Evolutionary conservation across 2,797 vertebrate genomes (phyloP).

Genomic region (Tapera naevia): DNA sequence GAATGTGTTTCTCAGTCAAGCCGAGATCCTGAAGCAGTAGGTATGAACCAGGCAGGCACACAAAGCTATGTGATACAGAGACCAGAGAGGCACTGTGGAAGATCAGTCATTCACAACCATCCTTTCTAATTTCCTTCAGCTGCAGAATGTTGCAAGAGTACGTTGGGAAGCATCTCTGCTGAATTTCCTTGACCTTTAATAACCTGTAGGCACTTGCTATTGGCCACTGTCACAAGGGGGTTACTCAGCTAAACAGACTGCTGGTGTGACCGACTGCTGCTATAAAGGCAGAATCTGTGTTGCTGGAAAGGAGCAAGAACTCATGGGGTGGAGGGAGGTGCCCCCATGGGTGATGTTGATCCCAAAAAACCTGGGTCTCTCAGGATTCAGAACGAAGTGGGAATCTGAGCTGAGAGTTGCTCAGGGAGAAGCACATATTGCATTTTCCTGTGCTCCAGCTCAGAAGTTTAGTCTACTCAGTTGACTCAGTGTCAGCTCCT

Average conservation of each 20-base stretch:
- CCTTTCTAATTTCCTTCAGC: neutral
- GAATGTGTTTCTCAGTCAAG: neutral
- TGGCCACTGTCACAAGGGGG: neutral
- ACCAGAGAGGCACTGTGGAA: neutral
- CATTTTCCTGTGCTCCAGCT: neutral
- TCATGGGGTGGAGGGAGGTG: neutral
- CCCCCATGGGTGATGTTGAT: rapidly evolving
- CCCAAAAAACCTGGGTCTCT: neutral
- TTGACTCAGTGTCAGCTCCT: neutral
- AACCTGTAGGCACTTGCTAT: neutral
- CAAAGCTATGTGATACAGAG: neutral
- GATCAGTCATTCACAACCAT: neutral
- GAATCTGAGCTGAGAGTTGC: neutral
- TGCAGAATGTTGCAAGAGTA: neutral
- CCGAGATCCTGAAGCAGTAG: neutral
- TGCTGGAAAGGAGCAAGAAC: neutral
- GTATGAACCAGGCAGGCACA: neutral
- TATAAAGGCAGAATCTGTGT: rapidly evolving
- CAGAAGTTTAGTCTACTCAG: neutral
- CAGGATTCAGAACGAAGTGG: rapidly evolving
- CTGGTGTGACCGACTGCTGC: rapidly evolving
- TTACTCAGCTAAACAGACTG: neutral
- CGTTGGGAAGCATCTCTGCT: neutral
- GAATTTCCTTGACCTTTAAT: neutral
- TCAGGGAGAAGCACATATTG: rapidly evolving